Conservation (phyloP, 1,140 invertebrate genomes). For the Calliphora vicina region DNA sequence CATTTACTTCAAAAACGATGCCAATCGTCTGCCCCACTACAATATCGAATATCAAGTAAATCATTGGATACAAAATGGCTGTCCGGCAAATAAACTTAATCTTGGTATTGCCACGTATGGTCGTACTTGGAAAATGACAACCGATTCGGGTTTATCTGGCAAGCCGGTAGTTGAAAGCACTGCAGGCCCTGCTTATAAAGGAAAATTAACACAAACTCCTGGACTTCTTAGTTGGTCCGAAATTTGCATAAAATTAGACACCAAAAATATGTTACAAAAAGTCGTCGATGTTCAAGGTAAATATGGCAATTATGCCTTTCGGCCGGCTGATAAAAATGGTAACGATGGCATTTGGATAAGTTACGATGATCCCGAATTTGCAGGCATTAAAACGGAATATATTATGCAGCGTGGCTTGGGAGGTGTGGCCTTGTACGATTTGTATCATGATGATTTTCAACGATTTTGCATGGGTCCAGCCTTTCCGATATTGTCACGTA, state of each 20-base stretch:
- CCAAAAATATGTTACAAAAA: conserved; percentile 71
- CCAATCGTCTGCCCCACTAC: conserved; percentile 49
- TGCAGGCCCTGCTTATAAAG: conserved; percentile 69
- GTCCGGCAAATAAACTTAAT: conserved; percentile 77
- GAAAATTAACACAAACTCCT: conserved; percentile 68
- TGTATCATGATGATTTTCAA: conserved; percentile 83
- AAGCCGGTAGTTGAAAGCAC: conserved; percentile 75
- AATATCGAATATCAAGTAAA: conserved; percentile 72
- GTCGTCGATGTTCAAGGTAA: conserved; percentile 76
- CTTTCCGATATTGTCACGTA: conserved; percentile 74
- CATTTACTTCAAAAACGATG: conserved; percentile 68
- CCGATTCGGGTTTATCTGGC: conserved; percentile 75
- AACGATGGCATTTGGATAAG: conserved; percentile 85
- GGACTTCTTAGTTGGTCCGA: conserved; percentile 74
- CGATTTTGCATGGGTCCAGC: conserved; percentile 80
- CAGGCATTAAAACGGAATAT: conserved; percentile 80
- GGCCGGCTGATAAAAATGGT: conserved; percentile 71
- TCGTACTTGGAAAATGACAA: conserved; percentile 80
- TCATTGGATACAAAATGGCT: conserved; percentile 71
- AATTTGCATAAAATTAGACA: conserved; percentile 66
- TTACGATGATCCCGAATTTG: conserved; percentile 87
- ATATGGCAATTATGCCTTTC: conserved; percentile 78
- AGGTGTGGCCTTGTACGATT: conserved; percentile 80
- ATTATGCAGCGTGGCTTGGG: conserved; percentile 77
- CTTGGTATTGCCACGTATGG: conserved; percentile 85